These are phyloP conservation scores for Phocoena phocoena DNA, from an alignment of 2,113 vertebrate genomes.

Conservation along the genomic window DNA sequence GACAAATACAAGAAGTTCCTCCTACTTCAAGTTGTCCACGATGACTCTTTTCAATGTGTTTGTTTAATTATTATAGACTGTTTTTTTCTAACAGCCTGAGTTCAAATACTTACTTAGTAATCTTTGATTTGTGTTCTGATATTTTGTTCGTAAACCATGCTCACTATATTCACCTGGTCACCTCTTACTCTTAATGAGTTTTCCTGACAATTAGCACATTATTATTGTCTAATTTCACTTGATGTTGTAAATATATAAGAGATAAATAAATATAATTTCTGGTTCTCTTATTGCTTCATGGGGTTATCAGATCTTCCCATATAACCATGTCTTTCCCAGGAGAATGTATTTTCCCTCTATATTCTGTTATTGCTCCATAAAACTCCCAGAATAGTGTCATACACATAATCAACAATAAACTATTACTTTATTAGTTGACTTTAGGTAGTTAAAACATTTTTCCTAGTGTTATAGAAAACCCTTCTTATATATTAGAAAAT, in stretches of 20 bases:
- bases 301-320: not conserved
- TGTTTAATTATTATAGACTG: not conserved
- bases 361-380: not conserved
- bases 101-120: not conserved
- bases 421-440: not conserved
- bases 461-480: not conserved
- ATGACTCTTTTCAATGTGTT: not conserved
- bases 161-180: not conserved
- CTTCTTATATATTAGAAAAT: not conserved
- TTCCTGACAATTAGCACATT: not conserved
- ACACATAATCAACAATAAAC: not conserved
- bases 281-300: not conserved
- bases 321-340: not conserved
- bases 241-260: not conserved
- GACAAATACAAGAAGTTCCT: not conserved
- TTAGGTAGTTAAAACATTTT: not conserved
- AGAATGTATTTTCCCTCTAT: not conserved
- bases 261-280: not conserved
- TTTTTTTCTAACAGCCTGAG: not conserved
- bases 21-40: not conserved
- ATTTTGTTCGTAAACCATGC: not conserved
- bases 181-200: not conserved
- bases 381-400: not conserved
- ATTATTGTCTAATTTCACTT: not conserved
- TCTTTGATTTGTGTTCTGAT: not conserved